Conservation (phyloP, 1,140 invertebrate genomes). For the Penaeus indicus region DNA sequence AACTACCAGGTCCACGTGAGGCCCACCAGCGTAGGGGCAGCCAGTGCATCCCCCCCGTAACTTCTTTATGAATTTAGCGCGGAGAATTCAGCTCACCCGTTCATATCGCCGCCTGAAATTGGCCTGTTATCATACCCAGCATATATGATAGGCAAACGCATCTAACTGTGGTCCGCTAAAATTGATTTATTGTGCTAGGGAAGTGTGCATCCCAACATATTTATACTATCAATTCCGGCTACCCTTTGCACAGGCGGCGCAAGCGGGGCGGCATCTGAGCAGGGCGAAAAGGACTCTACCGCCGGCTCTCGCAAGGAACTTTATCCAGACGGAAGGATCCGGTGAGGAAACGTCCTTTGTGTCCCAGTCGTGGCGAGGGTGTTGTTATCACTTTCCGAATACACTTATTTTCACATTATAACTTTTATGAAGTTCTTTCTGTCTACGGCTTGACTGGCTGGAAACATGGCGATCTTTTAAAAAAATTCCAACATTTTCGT, state of each 20-base stretch:
- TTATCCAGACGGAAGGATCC: not conserved
- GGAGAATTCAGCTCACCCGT: slow-evolving; percentile 45
- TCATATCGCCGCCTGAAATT: slow-evolving; percentile 57
- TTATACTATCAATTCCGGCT: slow-evolving; percentile 63
- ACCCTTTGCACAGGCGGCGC: slow-evolving; percentile 46
- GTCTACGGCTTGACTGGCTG: slow-evolving; percentile 63
- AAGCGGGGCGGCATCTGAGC: not conserved
- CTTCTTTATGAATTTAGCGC: slow-evolving; percentile 45
- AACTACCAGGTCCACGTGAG: not conserved
- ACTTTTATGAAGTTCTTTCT: slow-evolving; percentile 64
- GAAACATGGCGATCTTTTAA: slow-evolving; percentile 58
- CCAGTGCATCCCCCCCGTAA: no score
- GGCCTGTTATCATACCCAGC: slow-evolving; percentile 57
- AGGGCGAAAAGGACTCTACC: slow-evolving; percentile 7
- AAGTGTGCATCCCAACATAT: slow-evolving; percentile 64
- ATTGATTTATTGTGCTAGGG: slow-evolving; percentile 64
- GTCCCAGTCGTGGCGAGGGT: slow-evolving; percentile 45
- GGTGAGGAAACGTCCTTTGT: not conserved
- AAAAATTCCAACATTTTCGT: slow-evolving; percentile 55
- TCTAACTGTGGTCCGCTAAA: slow-evolving; percentile 62
- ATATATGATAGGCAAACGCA: slow-evolving; percentile 62
- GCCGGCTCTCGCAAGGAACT: not conserved
- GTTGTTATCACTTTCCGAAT: slow-evolving; percentile 64
- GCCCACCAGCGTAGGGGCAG: not conserved
- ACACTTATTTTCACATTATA: slow-evolving; percentile 65